These are phyloP conservation scores for Microctenopoma stevenorrisi DNA, from an alignment of 2,797 vertebrate genomes.

Conservation along the genomic window DNA sequence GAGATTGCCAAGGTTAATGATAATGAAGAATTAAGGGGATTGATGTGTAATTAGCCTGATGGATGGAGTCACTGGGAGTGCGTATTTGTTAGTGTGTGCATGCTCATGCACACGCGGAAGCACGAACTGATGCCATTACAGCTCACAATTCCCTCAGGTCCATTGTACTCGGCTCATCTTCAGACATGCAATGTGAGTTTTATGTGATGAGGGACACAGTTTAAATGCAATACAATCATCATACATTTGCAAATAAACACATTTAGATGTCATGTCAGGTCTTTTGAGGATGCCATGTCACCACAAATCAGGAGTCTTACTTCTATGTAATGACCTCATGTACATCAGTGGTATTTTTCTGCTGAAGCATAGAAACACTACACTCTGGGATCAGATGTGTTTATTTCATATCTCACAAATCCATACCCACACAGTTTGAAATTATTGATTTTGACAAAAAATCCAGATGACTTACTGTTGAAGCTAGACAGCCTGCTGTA, in stretches of 20 bases:
- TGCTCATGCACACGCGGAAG: neutral
- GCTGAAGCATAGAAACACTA: neutral
- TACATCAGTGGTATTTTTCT: neutral
- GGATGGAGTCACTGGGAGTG: constrained; percentile 76
- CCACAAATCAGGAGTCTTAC: constrained; percentile 19
- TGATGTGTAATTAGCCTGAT: constrained; percentile 86
- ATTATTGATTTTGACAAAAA: neutral
- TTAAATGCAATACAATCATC: constrained; percentile 30
- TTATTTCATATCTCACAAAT: neutral
- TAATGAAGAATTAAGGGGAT: constrained; percentile 84
- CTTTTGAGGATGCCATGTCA: neutral
- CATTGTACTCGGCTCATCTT: constrained; percentile 53
- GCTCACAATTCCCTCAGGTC: constrained; percentile 42
- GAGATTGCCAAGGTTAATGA: constrained; percentile 87
- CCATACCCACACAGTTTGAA: neutral
- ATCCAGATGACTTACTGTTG: neutral
- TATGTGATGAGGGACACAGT: constrained; percentile 54
- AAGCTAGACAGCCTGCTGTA: neutral
- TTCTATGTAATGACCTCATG: neutral
- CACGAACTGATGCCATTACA: constrained; percentile 23
- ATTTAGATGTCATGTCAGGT: constrained; percentile 17
- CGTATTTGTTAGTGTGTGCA: constrained; percentile 34
- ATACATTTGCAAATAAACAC: neutral
- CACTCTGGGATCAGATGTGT: neutral
- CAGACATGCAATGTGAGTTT: constrained; percentile 48